Percentiles rank a stretch among this genome's conserved stretches.
Evolutionary conservation across 2,113 vertebrate species (phyloP).

Genomic region (Mormoops blainvillei): DNA sequence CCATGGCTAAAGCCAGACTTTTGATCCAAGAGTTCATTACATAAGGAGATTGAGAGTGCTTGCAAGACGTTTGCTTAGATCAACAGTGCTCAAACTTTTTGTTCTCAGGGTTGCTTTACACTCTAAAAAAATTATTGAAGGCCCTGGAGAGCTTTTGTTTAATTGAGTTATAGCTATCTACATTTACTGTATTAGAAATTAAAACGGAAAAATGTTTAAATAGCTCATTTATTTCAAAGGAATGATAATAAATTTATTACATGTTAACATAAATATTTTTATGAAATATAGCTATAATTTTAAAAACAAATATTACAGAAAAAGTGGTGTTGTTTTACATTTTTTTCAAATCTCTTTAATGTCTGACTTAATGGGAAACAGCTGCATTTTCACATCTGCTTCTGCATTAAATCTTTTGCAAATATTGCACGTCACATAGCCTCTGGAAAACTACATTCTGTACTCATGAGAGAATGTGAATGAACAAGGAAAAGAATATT

Average conservation of each 20-base stretch:
- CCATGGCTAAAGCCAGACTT: not conserved
- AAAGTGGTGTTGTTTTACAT: not conserved
- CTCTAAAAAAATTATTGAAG: not conserved
- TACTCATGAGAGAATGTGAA: slow-evolving; percentile 25
- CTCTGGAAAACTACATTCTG: slow-evolving; percentile 45
- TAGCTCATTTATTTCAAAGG: slow-evolving; percentile 25
- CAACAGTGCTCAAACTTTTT: not conserved
- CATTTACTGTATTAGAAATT: not conserved
- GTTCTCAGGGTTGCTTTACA: not conserved
- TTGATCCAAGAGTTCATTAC: not conserved
- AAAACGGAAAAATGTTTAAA: slow-evolving; percentile 1
- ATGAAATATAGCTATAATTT: not conserved
- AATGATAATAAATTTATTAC: not conserved
- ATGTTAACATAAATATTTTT: slow-evolving; percentile 2
- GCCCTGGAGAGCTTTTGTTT: not conserved
- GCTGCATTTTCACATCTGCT: slow-evolving; percentile 56
- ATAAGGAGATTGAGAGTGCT: not conserved
- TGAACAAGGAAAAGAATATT: slow-evolving; percentile 1
- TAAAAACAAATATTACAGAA: slow-evolving; percentile 14
- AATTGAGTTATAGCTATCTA: not conserved
- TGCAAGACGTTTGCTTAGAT: not conserved
- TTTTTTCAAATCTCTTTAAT: slow-evolving; percentile 38
- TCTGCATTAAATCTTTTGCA: slow-evolving; percentile 32
- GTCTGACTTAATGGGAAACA: slow-evolving; percentile 57
- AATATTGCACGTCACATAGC: not conserved